These are phyloP conservation scores for Steinernema khuongi DNA, from an alignment of 1,140 invertebrate species.

Conservation along the genomic window DNA sequence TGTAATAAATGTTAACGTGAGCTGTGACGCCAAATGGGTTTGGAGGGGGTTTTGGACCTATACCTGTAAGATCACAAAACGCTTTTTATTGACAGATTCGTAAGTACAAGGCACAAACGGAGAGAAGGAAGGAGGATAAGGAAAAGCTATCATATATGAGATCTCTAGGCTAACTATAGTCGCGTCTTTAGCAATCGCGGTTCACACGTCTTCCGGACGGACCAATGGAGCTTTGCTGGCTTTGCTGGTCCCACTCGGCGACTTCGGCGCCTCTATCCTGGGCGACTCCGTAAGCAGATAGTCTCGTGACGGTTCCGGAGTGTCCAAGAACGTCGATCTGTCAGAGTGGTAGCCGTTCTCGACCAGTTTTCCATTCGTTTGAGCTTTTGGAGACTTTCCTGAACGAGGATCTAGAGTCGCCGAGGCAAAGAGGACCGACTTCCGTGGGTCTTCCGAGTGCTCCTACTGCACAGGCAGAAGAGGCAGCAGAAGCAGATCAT, in stretches of 20 bases:
- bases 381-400: background rate
- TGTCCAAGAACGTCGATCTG: background rate
- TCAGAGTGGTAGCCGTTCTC: background rate
- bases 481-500: background rate
- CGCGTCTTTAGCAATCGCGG: background rate
- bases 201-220: background rate
- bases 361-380: background rate
- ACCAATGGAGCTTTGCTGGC: conserved; percentile 1
- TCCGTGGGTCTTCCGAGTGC: background rate
- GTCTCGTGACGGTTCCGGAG: background rate
- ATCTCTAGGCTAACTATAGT: background rate
- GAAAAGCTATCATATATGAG: conserved; percentile 5
- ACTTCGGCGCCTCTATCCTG: background rate
- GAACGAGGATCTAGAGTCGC: background rate
- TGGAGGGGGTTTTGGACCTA: too few species aligned
- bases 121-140: too few species aligned
- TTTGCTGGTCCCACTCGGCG: conserved; percentile 1
- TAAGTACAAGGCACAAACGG: conserved; percentile 16
- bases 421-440: background rate
- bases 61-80: too few species aligned
- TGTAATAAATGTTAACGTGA: too few species aligned
- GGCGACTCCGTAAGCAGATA: background rate
- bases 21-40: too few species aligned
- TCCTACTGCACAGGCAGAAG: background rate
- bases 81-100: too few species aligned